Evolutionary conservation across 2,113 vertebrate genomes (phyloP).

Genomic region (Nothoprocta perdicaria): DNA sequence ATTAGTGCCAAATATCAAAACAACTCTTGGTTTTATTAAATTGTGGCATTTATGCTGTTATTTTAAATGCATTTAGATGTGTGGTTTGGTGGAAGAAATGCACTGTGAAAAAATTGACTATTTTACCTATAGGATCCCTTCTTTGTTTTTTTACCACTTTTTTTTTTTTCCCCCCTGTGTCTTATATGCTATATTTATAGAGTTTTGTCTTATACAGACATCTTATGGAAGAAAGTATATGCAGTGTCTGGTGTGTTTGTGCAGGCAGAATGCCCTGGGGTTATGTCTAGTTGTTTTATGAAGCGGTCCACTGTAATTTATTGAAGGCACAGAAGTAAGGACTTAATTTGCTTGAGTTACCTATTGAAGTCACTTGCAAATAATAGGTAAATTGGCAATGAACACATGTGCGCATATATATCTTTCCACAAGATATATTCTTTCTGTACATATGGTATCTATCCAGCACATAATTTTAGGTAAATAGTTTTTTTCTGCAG

Average conservation of each 20-base stretch:
- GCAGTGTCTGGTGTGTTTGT: background rate
- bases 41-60: background rate
- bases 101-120: background rate
- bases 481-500: constrained; percentile 43
- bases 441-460: background rate
- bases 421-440: background rate
- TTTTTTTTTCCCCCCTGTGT: background rate
- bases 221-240: background rate
- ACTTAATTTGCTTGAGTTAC: background rate
- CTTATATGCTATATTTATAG: background rate
- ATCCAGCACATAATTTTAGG: background rate
- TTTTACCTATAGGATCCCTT: background rate
- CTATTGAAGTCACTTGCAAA: background rate
- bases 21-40: background rate
- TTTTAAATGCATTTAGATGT: background rate
- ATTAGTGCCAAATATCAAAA: background rate
- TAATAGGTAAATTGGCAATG: background rate
- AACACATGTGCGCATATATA: background rate
- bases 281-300: background rate
- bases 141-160: background rate
- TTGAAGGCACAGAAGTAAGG: background rate
- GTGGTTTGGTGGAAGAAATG: background rate
- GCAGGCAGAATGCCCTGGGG: background rate
- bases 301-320: background rate
- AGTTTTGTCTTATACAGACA: background rate